Evolutionary conservation across 2,888 invertebrate genomes (phyloP), one percentile per base, ranked within the genome.

Genomic region (Malthinus flaveolus): DNA sequence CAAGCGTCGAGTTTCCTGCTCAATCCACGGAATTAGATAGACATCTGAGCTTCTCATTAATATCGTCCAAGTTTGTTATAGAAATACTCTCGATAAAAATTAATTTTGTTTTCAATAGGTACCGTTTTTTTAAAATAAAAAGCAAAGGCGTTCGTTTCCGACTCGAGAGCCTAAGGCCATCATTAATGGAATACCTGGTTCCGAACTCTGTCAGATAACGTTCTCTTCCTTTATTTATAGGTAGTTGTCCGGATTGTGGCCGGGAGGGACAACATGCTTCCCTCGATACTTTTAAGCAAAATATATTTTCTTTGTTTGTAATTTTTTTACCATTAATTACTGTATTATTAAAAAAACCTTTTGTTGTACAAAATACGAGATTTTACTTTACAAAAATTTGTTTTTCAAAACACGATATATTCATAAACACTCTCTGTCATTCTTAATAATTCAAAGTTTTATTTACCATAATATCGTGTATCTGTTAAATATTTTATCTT

Each of bases 131-230:
- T 35, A 34, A 34, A 48, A 34, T 11, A 49, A 35, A 36, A 35
- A 13, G 23, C 6, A 42, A 12, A 15, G 23, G 39, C 39, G 15
- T 42, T 42, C 49, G 35, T 48, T 42, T 45, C 37, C 45, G 52
- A 59, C 50, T 35, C 35, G 23, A 59, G 51, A 51, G 59, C 67
- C 64, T 46, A 46, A 60, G 59, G 67, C 61, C 62, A 66, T 67
- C 69, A 68, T 69, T 69, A 71, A 71, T 66, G 63, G 66, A 68
- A 68, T 71, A 68, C 68, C 70, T 70, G 68, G 49, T 59, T 52
- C 64, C 61, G 55, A 59, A 62, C 58, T 66, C 60, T 63, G 62
- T 64, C 61, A 61, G 63, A 66, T 66, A 42, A 68, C 67, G 62
- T 66, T 63, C 59, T 59, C 63, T 62, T 61, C 64, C 60, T 64